phyloP scores from a whole-genome alignment of 2,797 vertebrate genomes.

The Sebastes trivittatus region DNA sequence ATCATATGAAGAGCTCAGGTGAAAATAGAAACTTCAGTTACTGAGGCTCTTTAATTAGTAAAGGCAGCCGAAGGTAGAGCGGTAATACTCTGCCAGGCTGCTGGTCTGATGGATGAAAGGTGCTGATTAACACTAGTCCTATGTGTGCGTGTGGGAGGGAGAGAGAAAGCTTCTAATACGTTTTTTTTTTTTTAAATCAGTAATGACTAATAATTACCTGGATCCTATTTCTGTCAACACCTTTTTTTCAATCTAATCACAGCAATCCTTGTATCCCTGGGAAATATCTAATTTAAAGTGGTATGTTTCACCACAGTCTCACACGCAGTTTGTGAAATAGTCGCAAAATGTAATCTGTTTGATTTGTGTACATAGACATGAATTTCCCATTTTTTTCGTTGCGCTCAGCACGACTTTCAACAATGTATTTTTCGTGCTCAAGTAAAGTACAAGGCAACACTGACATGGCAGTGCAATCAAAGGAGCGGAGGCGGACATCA shows the following conservation, averaged over 20 bases:
- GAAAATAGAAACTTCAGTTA: slow-evolving; percentile 60
- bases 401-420: too few species aligned
- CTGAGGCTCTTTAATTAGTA: slow-evolving; percentile 49
- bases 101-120: slow-evolving; percentile 53
- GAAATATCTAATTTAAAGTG: background rate
- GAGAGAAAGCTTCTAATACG: background rate
- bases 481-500: too few species aligned
- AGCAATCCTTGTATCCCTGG: background rate
- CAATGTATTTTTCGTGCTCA: too few species aligned
- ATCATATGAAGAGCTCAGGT: slow-evolving; percentile 18
- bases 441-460: too few species aligned
- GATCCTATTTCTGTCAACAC: slow-evolving; percentile 2
- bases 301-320: too few species aligned
- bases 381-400: too few species aligned
- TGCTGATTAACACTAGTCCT: slow-evolving; percentile 43
- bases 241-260: background rate
- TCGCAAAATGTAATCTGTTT: too few species aligned
- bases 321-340: too few species aligned
- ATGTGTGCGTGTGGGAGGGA: background rate
- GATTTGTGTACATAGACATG: too few species aligned
- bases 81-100: slow-evolving; percentile 28
- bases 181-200: background rate
- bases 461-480: too few species aligned
- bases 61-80: slow-evolving; percentile 39
- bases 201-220: background rate